Percentiles rank a stretch among this genome's conserved stretches.
Evolutionary conservation across 2,113 vertebrate genomes (phyloP).

Genomic region (Rana temporaria): DNA sequence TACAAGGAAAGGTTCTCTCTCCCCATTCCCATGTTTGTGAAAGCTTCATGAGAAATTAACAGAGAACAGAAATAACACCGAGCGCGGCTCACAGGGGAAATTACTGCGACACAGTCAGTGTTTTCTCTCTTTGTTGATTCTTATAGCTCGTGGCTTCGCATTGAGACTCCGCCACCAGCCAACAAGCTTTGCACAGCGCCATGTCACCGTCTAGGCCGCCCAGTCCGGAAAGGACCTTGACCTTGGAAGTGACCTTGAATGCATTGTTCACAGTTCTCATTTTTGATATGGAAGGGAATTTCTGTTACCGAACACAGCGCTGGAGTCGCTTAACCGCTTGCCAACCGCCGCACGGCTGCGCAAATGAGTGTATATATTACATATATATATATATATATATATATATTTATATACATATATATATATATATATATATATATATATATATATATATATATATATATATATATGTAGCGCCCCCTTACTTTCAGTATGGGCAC

Average conservation of each 20-base stretch:
- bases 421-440: too few relatives aligned
- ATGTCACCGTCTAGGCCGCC: constrained; percentile 1
- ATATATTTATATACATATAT: too few relatives aligned
- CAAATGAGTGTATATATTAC: too few relatives aligned
- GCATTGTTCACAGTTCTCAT: constrained; percentile 16
- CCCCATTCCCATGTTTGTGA: constrained; percentile 11
- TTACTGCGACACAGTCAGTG: not conserved
- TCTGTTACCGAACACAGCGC: not conserved
- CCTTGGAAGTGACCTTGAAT: constrained; percentile 25
- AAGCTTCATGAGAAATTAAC: constrained; percentile 35
- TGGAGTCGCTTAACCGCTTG: too few relatives aligned
- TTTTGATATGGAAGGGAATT: constrained; percentile 20
- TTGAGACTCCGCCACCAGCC: constrained; percentile 8
- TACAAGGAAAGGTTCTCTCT: not conserved
- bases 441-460: too few relatives aligned
- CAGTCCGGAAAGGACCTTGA: not conserved
- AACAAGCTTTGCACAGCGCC: not conserved
- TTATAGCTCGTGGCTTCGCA: constrained; percentile 10
- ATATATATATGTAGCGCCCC: too few relatives aligned
- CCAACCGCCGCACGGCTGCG: too few relatives aligned
- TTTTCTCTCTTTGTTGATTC: constrained; percentile 45
- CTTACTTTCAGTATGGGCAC: too few relatives aligned
- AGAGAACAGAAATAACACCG: constrained; percentile 2
- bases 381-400: too few relatives aligned
- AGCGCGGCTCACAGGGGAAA: constrained; percentile 31